A percentile compares a stretch with the other conserved stretches of the same genome.
These are phyloP conservation scores for Psittacula derbiana DNA, from an alignment of 2,797 vertebrate species.

Conservation along the genomic window DNA sequence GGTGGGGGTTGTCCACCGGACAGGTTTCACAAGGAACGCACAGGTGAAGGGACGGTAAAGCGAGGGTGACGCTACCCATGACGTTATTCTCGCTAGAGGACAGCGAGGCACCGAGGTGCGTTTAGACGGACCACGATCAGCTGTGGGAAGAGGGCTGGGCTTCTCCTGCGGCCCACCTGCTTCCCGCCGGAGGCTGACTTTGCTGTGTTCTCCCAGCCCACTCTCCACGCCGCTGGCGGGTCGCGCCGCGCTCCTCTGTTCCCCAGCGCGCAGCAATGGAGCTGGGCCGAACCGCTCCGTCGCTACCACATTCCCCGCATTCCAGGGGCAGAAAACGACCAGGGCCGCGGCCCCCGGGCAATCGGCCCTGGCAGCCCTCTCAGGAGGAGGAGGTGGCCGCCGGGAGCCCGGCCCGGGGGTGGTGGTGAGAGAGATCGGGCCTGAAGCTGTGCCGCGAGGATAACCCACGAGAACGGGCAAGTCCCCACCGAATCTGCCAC, in stretches of 20 bases:
- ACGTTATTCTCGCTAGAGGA: fast-evolving
- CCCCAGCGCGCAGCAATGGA: background rate
- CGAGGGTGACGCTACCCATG: background rate
- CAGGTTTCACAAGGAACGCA: fast-evolving
- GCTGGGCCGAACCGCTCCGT: background rate
- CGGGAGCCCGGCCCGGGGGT: background rate
- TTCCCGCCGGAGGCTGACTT: background rate
- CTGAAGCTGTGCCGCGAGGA: background rate
- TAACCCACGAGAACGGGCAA: too few species aligned
- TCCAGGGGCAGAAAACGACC: background rate
- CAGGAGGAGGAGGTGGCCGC: background rate
- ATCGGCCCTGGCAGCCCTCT: background rate
- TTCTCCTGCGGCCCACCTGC: background rate
- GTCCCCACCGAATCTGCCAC: too few species aligned
- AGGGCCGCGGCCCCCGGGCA: background rate
- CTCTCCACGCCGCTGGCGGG: too few species aligned
- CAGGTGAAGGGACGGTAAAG: background rate
- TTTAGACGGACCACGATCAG: background rate
- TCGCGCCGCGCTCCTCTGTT: background rate
- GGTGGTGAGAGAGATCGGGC: background rate
- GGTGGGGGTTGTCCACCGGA: background rate
- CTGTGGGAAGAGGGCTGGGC: background rate
- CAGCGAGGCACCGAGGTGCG: fast-evolving
- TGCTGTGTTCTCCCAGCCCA: background rate
- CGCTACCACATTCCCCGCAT: background rate